These are phyloP conservation scores for Phrixothrix hirtus DNA, from an alignment of 2,888 invertebrate genomes.

Conservation along the genomic window DNA sequence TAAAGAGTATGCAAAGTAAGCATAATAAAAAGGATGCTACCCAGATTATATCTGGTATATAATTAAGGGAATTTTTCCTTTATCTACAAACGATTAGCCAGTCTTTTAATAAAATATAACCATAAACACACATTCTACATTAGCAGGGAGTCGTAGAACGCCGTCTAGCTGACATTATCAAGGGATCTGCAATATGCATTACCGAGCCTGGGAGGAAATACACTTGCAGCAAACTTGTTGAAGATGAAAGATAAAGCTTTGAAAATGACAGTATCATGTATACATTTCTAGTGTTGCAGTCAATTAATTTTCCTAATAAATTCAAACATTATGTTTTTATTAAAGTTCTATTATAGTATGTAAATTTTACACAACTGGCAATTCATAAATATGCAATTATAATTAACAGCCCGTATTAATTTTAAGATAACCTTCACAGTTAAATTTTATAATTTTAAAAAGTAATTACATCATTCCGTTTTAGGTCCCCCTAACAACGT, in stretches of 20 bases:
- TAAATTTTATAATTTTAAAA: too few species aligned
- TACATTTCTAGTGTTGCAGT: slow-evolving; percentile 33
- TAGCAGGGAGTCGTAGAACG: slow-evolving; percentile 37
- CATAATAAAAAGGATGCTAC: slow-evolving; percentile 17
- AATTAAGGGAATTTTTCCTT: slow-evolving; percentile 40
- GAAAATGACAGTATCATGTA: slow-evolving; percentile 37
- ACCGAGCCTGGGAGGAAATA: slow-evolving; percentile 50
- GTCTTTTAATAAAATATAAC: slow-evolving; percentile 43
- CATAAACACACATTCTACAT: slow-evolving; percentile 45
- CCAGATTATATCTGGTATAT: slow-evolving; percentile 32
- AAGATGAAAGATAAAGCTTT: slow-evolving; percentile 45
- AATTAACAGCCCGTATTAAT: background rate
- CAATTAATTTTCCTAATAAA: slow-evolving; percentile 36
- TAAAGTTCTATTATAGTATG: background rate
- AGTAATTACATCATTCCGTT: too few species aligned
- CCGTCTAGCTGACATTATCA: slow-evolving; percentile 42
- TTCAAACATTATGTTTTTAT: background rate
- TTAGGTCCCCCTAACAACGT: too few species aligned
- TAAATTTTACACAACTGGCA: too few species aligned
- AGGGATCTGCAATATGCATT: slow-evolving; percentile 43
- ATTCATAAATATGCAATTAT: too few species aligned
- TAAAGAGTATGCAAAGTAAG: slow-evolving; percentile 9
- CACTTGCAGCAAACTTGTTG: slow-evolving; percentile 49
- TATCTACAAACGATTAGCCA: slow-evolving; percentile 41
- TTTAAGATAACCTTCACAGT: too few species aligned